Conservation (phyloP, 1,140 invertebrate genomes). For the Bombyx mandarina region DNA sequence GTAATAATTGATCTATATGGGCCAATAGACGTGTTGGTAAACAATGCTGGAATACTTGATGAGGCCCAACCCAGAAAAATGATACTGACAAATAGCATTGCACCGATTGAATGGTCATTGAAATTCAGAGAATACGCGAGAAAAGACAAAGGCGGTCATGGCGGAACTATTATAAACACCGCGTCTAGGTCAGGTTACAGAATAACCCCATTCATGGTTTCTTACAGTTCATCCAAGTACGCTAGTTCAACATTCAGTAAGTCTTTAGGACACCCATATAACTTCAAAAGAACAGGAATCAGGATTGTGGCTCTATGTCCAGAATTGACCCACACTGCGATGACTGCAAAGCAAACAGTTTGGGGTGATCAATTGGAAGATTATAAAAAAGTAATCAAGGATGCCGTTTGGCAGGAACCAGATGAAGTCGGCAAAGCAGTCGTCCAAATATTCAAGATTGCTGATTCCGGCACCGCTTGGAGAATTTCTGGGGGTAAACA, state of each 20-base stretch:
- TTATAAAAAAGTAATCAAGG: constrained; percentile 17
- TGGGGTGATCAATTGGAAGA: constrained; percentile 23
- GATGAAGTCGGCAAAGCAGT: constrained; percentile 35
- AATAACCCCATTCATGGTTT: constrained; percentile 72
- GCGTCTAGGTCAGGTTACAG: constrained; percentile 74
- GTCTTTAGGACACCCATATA: constrained; percentile 68
- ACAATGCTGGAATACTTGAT: constrained; percentile 74
- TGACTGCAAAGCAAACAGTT: constrained; percentile 37
- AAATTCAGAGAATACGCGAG: constrained; percentile 69
- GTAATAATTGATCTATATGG: constrained; percentile 48
- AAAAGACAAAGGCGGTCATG: constrained; percentile 72
- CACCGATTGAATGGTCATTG: constrained; percentile 42
- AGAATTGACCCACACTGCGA: constrained; percentile 60
- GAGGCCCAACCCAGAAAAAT: constrained; percentile 59
- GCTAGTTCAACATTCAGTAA: constrained; percentile 72
- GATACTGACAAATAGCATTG: constrained; percentile 42
- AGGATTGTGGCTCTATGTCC: constrained; percentile 70
- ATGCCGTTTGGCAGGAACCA: constrained; percentile 25
- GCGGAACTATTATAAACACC: constrained; percentile 78
- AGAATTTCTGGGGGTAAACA: constrained; percentile 29
- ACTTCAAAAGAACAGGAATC: constrained; percentile 71
- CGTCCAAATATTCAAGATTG: constrained; percentile 34
- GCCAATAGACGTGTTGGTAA: constrained; percentile 74
- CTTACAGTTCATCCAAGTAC: constrained; percentile 80
- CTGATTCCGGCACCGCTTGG: constrained; percentile 42